A percentile compares a stretch with the other conserved stretches of the same genome.
Evolutionary conservation across 2,113 vertebrate species (phyloP).

Genomic region (Xiphophorus hellerii): DNA sequence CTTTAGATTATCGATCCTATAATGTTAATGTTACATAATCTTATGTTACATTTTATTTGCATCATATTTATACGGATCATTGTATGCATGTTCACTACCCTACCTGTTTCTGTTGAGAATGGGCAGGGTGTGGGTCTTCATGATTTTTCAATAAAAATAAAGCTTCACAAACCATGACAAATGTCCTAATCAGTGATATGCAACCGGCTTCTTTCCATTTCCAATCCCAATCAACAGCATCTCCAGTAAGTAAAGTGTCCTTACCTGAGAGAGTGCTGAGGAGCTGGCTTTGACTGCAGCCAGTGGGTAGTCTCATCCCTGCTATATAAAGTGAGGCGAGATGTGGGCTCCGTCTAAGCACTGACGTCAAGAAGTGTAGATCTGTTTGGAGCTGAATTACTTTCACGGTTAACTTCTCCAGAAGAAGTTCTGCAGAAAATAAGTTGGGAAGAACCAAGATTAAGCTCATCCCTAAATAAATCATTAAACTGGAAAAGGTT

Average conservation of each 20-base stretch:
- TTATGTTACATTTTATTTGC: too few species aligned
- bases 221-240: not conserved
- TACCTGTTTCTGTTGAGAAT: too few species aligned
- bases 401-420: constrained; percentile 54
- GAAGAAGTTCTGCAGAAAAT: constrained; percentile 7
- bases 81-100: too few species aligned
- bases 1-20: too few species aligned
- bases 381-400: constrained; percentile 20
- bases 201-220: too few species aligned
- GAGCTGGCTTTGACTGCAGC: constrained; percentile 29
- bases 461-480: not conserved
- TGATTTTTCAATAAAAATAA: too few species aligned
- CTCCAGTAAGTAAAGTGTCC: not conserved
- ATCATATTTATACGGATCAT: too few species aligned
- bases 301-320: constrained; percentile 27
- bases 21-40: too few species aligned
- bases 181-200: too few species aligned
- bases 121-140: too few species aligned
- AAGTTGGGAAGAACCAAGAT: not conserved
- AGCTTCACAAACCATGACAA: too few species aligned
- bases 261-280: constrained; percentile 58
- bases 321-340: constrained; percentile 38
- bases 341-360: constrained; percentile 40
- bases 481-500: not conserved
- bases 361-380: constrained; percentile 2